Evolutionary conservation across 1,140 invertebrate genomes (phyloP).

Genomic region (Gryllus bimaculatus): DNA sequence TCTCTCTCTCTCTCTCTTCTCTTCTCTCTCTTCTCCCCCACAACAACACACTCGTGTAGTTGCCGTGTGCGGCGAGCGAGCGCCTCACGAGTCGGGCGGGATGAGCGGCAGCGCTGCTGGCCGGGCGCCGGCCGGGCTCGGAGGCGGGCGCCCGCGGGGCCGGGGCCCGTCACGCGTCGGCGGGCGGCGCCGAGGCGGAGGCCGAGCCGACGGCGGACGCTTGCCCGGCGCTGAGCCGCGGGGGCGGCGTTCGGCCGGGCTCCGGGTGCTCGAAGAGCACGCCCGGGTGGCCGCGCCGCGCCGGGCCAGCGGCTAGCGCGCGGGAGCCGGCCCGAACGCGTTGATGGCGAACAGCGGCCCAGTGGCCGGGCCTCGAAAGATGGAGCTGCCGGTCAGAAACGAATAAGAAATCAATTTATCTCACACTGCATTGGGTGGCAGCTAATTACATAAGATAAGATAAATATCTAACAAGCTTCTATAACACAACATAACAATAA

Average conservation of each 20-base stretch:
- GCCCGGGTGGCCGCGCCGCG: not conserved
- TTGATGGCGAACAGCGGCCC: slow-evolving; percentile 40
- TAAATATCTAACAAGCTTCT: no score
- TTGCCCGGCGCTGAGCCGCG: not conserved
- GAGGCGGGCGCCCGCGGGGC: no score
- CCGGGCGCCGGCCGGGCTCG: not conserved
- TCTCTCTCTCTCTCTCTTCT: no score
- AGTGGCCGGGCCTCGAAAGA: slow-evolving; percentile 36
- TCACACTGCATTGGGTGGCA: no score
- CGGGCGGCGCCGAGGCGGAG: not conserved
- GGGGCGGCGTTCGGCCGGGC: no score
- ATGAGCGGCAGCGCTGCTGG: not conserved
- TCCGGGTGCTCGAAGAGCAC: not conserved
- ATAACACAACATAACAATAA: no score
- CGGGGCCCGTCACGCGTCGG: not conserved
- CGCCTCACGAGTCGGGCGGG: slow-evolving; percentile 6
- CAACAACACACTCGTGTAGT: not conserved
- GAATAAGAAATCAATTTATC: no score
- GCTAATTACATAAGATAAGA: no score
- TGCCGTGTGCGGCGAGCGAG: not conserved
- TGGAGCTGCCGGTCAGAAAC: slow-evolving; percentile 27
- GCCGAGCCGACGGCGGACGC: no score
- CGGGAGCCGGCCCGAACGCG: not conserved
- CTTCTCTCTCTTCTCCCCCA: no score
- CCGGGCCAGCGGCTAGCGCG: no score